Evolutionary conservation across 2,113 vertebrate genomes (phyloP), one percentile per base, ranked within the genome.

Genomic region (Menidia beryllina): DNA sequence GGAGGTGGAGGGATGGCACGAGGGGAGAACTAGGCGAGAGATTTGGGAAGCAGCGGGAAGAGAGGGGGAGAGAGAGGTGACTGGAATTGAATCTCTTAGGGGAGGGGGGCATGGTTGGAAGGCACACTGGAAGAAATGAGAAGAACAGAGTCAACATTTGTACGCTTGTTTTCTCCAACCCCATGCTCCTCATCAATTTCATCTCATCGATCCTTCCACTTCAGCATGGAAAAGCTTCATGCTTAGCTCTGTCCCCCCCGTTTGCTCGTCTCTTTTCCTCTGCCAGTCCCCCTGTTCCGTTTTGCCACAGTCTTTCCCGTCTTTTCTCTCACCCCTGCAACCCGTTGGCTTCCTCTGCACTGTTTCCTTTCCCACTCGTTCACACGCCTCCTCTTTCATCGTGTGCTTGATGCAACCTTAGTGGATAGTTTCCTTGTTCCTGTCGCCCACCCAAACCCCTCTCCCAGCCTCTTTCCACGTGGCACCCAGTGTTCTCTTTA

Each of bases 401-500:
- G 69, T 79, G 24, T 64, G 72, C 84, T 91, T 81, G 81, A 90
- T 80, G 72, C 82, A 90, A 88, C 78, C 71, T 87, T 71, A 65
- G 83, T 67, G 51, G 81, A 75, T 74, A 53, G 64, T 84, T 84
- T 81, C 67, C 60, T 82, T 77, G 70, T 12, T 68, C 54, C 71
- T 51, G 34, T 58, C 34, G 3, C 77, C 84, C 72, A 73, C 76
- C 76, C 55, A 24, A 64, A 73, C 39, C 72, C 78, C 45, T 15
- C 52, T 60, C 52, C 69, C 75, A 75, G 41, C 60, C 47, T 61
- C 48, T 69, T 56, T 69, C 56, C 69, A 53, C 75, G 23, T 85
- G 75, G 62, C 65, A 72, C 57, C 79, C 82, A 79, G 60, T 86
- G 87, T 91, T 92, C 80, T 85, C 86, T 89, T 89, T 91, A 91